Evolutionary conservation across 2,888 invertebrate genomes (phyloP), one percentile per base, ranked within the genome.

Genomic region (Diplazon laetatorius): DNA sequence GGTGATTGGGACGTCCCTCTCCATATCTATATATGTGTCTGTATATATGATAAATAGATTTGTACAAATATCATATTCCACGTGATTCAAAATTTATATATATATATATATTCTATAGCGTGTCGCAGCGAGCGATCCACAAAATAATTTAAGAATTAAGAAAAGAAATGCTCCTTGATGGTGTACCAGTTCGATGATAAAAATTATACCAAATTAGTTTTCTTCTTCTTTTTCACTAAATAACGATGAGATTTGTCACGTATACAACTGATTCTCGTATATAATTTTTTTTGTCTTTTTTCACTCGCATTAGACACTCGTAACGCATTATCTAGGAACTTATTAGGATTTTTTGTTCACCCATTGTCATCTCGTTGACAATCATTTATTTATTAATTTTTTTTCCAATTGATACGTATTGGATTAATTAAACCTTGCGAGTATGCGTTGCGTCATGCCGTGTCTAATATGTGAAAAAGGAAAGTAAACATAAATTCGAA

Each of bases 281-380:
- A n/a, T 30, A 30, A 2, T 2, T 48, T 35, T 14, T 5, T 52
- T 10, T 52, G 20, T 60, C 18, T 68, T 55, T 46, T 46, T 60
- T 60, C 57, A 59, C 52, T 50, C 12, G 44, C 60, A 59, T 62
- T 68, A 39, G 65, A 60, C 59, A 66, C 16, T 50, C 30, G 70
- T 79, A 80, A 80, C 68, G 66, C 76, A 71, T 81, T 66, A 78
- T 81, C 83, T 87, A 86, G 86, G 87, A 87, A 87, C 85, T 86
- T 80, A 75, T 76, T 78, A 82, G 82, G 81, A 85, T 76, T 75
- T 80, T 73, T 60, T 69, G 42, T 71, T 37, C 37, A 44, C 10
- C 6, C 57, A 48, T 48, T 57, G 25, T 18, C 30, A 30, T 50
- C n/a, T 37, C 16, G 39, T 59, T 60, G 20, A 63, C 68, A 14